Base-by-base conservation (phyloP, 2,888 invertebrate genomes). In the Psococerastis gibbosa region DNA sequence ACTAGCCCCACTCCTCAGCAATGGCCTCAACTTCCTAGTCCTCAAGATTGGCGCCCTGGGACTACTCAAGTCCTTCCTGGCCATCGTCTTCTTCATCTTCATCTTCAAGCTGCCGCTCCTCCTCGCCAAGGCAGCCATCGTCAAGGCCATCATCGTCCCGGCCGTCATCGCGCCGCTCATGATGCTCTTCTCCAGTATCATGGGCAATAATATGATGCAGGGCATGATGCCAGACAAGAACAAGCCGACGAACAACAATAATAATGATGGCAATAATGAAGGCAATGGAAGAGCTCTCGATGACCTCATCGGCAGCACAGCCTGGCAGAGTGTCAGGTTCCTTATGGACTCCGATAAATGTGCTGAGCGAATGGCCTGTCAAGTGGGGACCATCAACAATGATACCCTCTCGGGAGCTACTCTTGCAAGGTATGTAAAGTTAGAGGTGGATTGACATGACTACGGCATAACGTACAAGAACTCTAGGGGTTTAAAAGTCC, bases 281-380 rank as follows among this genome's bases (percentile, higher is more conserved):
- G 33, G 33, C 6, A 38, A 20, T 17, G 38, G 38, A 38, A 38
- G 38, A 22, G 5, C 17, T 20, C 4, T 38, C 6, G 38, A 38
- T 5, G 16, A 38, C 5, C 4, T 20, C 5, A 20, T 38, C 20
- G 18, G 5, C 6, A 18, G n/a, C 20, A 17, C 6, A 5, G 38
- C 38, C 17, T 20, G 38, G 38, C 20, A 38, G 4, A 20, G 38
- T 20, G 18, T 38, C 3, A 38, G 18, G 38, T 13, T 38, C n/a
- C 18, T 38, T 9, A n/a, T 22, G 17, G 20, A 38, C 8, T 38
- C 38, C n/a, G 38, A 38, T 18, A 38, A 38, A 38, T 38, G 38
- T 17, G 17, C 22, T 22, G 38, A 38, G 11, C 15, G 38, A 22
- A 38, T 38, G 22, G 6, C 38, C 16, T 38, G 38, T 11, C 20